phyloP scores from a whole-genome alignment of 2,797 vertebrate species.

The Clarias fuscus region DNA sequence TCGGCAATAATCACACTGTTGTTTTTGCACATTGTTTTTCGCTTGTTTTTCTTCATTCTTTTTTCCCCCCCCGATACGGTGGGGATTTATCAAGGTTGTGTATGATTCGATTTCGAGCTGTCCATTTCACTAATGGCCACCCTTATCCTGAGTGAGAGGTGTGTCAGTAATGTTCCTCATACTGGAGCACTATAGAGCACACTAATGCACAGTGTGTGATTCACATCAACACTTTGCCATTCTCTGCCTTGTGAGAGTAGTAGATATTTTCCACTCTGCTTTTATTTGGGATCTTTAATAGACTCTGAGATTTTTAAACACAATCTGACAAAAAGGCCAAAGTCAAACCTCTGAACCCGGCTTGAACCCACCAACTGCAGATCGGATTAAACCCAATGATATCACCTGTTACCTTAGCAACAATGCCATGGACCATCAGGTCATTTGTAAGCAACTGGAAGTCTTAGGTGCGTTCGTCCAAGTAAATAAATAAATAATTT shows the following conservation, averaged over 20 bases:
- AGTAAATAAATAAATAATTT: background rate
- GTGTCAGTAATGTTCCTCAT: slow-evolving; percentile 24
- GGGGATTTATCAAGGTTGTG: slow-evolving; percentile 17
- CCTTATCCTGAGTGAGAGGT: slow-evolving; percentile 19
- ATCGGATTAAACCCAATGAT: slow-evolving; percentile 16
- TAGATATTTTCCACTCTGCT: background rate
- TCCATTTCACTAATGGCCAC: slow-evolving; percentile 23
- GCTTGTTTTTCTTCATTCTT: background rate
- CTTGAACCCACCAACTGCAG: slow-evolving; percentile 7
- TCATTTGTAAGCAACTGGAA: background rate
- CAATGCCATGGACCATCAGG: background rate
- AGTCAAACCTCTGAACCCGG: slow-evolving; percentile 3
- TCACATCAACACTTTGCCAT: background rate
- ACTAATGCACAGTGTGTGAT: slow-evolving; percentile 16
- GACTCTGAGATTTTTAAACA: background rate
- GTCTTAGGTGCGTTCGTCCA: background rate
- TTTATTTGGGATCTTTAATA: background rate
- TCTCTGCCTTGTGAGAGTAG: background rate
- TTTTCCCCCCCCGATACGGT: background rate
- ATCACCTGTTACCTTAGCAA: slow-evolving; percentile 20
- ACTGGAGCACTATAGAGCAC: slow-evolving; percentile 2
- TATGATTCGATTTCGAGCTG: slow-evolving; percentile 10
- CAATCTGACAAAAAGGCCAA: background rate
- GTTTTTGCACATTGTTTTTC: slow-evolving; percentile 3
- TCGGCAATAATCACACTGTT: background rate